Conservation (phyloP, 1,140 invertebrate species). For the Drosophila hydei region DNA sequence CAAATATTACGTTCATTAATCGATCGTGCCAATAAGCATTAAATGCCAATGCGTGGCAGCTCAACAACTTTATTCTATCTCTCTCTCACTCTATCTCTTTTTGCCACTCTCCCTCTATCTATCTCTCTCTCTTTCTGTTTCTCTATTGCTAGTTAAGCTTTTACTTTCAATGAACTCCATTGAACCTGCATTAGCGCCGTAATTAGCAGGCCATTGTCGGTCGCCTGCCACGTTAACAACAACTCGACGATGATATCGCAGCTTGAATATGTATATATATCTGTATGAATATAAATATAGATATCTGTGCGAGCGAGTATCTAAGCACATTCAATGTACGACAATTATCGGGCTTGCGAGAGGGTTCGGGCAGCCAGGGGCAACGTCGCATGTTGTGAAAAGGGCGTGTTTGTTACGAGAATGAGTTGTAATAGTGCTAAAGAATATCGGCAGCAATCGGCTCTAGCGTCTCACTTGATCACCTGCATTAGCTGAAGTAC, state of each 20-base stretch:
- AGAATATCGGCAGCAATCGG: neutral
- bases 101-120: conserved; percentile 3
- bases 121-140: conserved; percentile 4
- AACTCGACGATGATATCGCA: conserved; percentile 44
- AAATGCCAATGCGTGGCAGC: conserved; percentile 17
- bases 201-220: conserved; percentile 78
- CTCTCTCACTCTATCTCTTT: conserved; percentile 4
- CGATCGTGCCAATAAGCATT: conserved; percentile 14
- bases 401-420: conserved; percentile 37
- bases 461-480: neutral
- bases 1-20: conserved; percentile 53
- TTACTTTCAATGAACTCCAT: conserved; percentile 82
- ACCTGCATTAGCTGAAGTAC: too few relatives aligned
- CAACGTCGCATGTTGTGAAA: conserved; percentile 18
- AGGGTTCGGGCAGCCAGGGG: neutral
- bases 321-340: conserved; percentile 48
- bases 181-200: conserved; percentile 75
- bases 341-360: conserved; percentile 45
- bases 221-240: conserved; percentile 59
- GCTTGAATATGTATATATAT: conserved; percentile 31
- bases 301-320: conserved; percentile 8
- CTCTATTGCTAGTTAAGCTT: conserved; percentile 51
- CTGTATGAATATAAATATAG: conserved; percentile 25
- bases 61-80: conserved; percentile 5
- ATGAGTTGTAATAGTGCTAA: conserved; percentile 43